Evolutionary conservation across 2,797 vertebrate genomes (phyloP), one percentile per base, ranked within the genome.

Genomic region (Loriculus beryllinus): DNA sequence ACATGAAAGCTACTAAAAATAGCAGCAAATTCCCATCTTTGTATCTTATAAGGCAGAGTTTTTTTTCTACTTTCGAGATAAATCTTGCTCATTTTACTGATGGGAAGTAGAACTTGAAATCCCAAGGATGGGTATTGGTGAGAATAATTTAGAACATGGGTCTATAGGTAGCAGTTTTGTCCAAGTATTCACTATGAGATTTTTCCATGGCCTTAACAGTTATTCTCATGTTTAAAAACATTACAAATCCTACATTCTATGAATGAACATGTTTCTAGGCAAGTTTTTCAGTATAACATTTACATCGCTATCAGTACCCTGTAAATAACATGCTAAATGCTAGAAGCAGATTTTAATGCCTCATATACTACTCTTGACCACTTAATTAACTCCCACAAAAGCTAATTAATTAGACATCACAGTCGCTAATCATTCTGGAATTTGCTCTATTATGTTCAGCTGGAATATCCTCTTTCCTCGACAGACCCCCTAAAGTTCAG

Each of bases 331-430:
- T 59, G 15, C 17, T 84, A 82, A 91, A 91, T 49, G 35, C 82
- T 71, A 88, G 54, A 77, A 86, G 74, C 74, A 91, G 85, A 67
- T 42, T 94, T 86, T 92, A 93, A 91, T 94, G 80, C 87, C 59
- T 96, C 87, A 84, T 82, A 90, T 88, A 91, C 85, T 93, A 92
- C 82, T 64, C 89, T 88, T 91, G 77, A 90, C 70, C 80, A 93
- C 80, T 92, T 96, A 93, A 96, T 96, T 94, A 96, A 82, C 80
- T 90, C 26, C 67, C 25, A 96, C 81, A 93, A 90, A 92, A 96
- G 80, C 93, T 94, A 94, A 97, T 96, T 95, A 95, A 91, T 95
- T 94, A 95, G 82, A 92, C 89, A 82, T 92, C 89, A 86, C 62
- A 52, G 80, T 84, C 80, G 70, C 74, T 94, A 96, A 93, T 96